Percentiles rank a stretch among this genome's conserved stretches.
phyloP scores from a whole-genome alignment of 2,797 vertebrate species.

The Oceanodroma leucorhoa region DNA sequence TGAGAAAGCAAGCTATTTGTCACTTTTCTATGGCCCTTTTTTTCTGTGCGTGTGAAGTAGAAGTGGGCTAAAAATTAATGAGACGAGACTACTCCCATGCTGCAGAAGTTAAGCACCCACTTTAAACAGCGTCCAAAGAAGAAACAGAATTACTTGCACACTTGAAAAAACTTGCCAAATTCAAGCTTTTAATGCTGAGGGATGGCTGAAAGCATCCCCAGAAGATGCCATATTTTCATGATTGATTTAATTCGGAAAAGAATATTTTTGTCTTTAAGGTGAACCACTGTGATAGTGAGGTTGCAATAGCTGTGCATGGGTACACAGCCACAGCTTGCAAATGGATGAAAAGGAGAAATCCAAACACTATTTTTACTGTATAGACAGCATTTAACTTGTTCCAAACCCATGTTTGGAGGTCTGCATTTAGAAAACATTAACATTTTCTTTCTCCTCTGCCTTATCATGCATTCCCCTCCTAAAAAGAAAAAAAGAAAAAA shows the following conservation, averaged over 20 bases:
- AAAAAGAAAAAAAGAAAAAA: neutral
- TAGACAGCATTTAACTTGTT: neutral
- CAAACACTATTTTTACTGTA: neutral
- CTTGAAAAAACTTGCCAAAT: neutral
- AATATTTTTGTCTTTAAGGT: neutral
- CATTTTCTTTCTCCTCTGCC: neutral
- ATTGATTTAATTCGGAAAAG: neutral
- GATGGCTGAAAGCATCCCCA: neutral
- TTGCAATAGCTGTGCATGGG: neutral
- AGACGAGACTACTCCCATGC: neutral
- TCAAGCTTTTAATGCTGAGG: neutral
- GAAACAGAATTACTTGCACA: neutral
- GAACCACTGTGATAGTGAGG: neutral
- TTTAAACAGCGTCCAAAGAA: neutral
- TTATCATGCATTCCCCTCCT: accelerated
- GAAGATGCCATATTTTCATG: neutral
- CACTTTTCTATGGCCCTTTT: neutral
- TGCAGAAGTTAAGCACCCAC: neutral
- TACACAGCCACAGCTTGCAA: neutral
- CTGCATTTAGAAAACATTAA: neutral
- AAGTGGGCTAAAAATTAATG: neutral
- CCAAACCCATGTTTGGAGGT: neutral
- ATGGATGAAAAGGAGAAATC: neutral
- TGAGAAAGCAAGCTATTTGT: neutral
- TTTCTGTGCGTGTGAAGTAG: neutral